Evolutionary conservation across 1,140 invertebrate genomes (phyloP), one percentile per base, ranked within the genome.

Genomic region (Ips nitidus): DNA sequence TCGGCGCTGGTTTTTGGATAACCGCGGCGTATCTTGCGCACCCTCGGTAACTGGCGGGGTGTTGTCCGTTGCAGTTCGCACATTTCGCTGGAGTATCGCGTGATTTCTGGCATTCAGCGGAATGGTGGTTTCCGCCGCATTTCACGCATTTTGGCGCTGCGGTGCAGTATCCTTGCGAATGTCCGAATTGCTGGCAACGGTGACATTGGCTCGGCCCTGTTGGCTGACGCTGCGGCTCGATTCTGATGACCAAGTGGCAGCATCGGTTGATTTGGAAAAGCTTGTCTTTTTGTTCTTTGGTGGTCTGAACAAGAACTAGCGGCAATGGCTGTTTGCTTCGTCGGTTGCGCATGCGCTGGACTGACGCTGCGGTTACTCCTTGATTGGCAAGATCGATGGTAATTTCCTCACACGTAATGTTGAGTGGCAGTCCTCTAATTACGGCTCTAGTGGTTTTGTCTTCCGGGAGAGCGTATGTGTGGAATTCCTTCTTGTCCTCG

Each of bases 151-250:
- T 37, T 3, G 58, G 53, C 0, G 38, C 7, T 8, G 2, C 2
- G 1, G 1, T 1, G 38, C 55, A 57, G 37, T 40, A 4, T 57
- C 60, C 56, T 70, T 79, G 78, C 1, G 77, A 77, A 50, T 81
- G 80, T 2, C 80, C 79, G 68, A 75, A 81, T 42, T 70, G 52
- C 72, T 82, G 78, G 62, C n/a, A n/a, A n/a, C n/a, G n/a, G n/a
- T n/a, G n/a, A n/a, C n/a, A n/a, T n/a, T n/a, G n/a, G n/a, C n/a
- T n/a, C n/a, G n/a, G 4, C 8, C 52, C 39, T 38, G 43, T 41
- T n/a, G 38, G 2, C 47, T 42, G 53, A 6, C n/a, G 53, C 8
- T 37, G 38, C 1, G 40, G 36, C 55, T 65, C 62, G 2, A 52
- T 41, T 41, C 5, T 53, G 3, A 65, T 8, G 7, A 41, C 37